phyloP scores from a whole-genome alignment of 23 tunicate genomes.

The Trididemnum clinides region DNA sequence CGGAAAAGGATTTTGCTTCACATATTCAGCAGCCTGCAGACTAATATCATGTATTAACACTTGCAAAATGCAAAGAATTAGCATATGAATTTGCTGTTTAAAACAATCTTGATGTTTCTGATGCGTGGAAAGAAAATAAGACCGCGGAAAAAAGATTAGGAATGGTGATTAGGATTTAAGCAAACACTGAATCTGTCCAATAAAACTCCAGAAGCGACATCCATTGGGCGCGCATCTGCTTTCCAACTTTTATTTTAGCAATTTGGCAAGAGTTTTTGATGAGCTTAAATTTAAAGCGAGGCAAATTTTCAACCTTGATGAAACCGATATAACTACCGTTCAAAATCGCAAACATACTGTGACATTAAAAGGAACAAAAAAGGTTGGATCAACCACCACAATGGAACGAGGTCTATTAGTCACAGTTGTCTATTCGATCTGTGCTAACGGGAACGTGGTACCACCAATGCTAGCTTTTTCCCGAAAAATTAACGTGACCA shows the following conservation, averaged over 20 bases:
- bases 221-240: slow-evolving; percentile 10
- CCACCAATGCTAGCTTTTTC: slow-evolving; percentile 8
- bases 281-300: slow-evolving; percentile 5
- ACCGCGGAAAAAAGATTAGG: slow-evolving; percentile 3
- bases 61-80: too few species aligned
- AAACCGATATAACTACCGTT: slow-evolving; percentile 12
- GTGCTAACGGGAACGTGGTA: neutral
- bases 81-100: neutral
- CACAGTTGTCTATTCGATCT: neutral
- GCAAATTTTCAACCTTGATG: slow-evolving; percentile 19
- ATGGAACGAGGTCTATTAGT: slow-evolving; percentile 8
- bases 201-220: neutral
- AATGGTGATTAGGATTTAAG: too few species aligned
- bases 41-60: too few species aligned
- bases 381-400: slow-evolving; percentile 6
- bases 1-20: too few species aligned
- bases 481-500: neutral
- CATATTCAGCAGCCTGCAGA: too few species aligned
- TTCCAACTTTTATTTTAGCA: slow-evolving; percentile 8
- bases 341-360: neutral
- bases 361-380: slow-evolving; percentile 1
- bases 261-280: slow-evolving; percentile 4
- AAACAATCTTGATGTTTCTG: slow-evolving; percentile 1
- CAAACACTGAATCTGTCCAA: neutral
- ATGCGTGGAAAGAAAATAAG: neutral